Percentiles rank a stretch among this genome's conserved stretches.
Evolutionary conservation across 2,888 invertebrate species (phyloP).

Genomic region (Oligia strigilis): DNA sequence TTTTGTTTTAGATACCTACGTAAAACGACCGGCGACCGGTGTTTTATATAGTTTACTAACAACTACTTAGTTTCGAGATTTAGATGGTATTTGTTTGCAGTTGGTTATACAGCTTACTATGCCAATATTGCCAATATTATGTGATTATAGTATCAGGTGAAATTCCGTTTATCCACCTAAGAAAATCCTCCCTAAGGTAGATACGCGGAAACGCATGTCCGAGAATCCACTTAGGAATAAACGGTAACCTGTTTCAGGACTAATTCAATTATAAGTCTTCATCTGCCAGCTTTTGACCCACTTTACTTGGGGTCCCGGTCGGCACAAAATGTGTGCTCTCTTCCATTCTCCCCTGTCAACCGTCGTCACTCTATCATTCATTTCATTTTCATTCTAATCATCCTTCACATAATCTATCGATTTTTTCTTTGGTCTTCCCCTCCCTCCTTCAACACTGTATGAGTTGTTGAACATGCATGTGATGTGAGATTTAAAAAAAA

Average conservation of each 20-base stretch:
- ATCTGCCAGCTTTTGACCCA: background rate
- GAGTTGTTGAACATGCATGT: background rate
- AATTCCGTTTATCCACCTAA: no score
- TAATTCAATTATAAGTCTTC: background rate
- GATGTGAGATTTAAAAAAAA: slow-evolving; percentile 2
- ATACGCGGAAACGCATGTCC: no score
- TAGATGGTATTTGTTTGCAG: background rate
- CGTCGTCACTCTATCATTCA: no score
- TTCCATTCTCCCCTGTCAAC: background rate
- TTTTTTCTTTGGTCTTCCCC: background rate
- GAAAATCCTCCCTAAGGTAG: no score
- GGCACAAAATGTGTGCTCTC: no score
- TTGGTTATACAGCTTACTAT: background rate
- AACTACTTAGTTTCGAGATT: background rate
- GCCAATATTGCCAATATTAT: background rate
- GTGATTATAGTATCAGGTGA: background rate
- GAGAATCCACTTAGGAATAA: no score
- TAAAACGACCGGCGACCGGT: no score
- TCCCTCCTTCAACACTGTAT: background rate
- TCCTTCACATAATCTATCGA: background rate
- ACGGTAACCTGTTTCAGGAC: background rate
- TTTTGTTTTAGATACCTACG: background rate
- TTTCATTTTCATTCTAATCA: background rate
- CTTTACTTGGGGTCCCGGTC: no score
- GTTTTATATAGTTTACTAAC: background rate